Evolutionary conservation across 2,797 vertebrate species (phyloP).

Genomic region (Peromyscus melanophrys): DNA sequence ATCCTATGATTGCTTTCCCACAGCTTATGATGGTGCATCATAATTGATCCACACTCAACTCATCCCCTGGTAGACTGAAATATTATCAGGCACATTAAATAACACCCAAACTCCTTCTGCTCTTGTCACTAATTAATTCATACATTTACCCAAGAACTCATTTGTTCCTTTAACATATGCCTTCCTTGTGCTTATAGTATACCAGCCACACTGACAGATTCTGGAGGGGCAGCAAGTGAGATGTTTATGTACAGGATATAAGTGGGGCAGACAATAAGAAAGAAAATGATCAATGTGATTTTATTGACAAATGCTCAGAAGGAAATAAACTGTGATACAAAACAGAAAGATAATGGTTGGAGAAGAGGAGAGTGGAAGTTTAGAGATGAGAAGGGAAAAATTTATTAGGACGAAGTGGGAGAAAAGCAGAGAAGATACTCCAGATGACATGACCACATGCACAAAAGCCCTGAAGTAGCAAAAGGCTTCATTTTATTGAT

Average conservation of each 20-base stretch:
- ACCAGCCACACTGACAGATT: neutral
- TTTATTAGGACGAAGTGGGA: neutral
- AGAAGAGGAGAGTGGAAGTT: neutral
- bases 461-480: neutral
- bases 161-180: neutral
- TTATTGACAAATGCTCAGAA: neutral
- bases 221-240: neutral
- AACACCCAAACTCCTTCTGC: neutral
- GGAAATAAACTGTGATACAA: neutral
- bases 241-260: neutral
- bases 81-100: neutral
- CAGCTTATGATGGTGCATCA: neutral
- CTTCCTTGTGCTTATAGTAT: neutral
- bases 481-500: neutral
- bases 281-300: neutral
- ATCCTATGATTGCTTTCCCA: neutral
- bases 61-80: neutral
- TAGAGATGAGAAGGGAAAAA: neutral
- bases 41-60: neutral
- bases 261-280: neutral
- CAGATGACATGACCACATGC: accelerated
- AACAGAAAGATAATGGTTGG: neutral
- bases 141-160: neutral
- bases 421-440: neutral
- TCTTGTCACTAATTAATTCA: neutral